Evolutionary conservation across 2,888 invertebrate genomes (phyloP).

Genomic region (Pachydiplax longipennis): DNA sequence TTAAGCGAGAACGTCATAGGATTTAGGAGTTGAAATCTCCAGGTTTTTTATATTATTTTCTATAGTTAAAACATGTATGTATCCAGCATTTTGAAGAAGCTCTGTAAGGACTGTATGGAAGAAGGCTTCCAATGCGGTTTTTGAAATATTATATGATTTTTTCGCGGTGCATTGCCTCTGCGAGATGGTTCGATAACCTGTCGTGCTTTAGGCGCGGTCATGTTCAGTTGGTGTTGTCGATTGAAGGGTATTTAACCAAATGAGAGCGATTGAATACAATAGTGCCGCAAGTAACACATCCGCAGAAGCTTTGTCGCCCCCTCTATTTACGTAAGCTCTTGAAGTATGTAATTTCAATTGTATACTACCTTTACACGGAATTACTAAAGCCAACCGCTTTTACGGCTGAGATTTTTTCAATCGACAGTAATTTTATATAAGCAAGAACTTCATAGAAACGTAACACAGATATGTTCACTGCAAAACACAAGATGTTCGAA

Average conservation of each 20-base stretch:
- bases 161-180: no score
- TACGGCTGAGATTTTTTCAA: background rate
- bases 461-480: constrained; percentile 18
- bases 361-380: background rate
- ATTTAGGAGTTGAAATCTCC: background rate
- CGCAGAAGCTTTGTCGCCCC: background rate
- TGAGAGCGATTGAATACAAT: background rate
- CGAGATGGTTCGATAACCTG: background rate
- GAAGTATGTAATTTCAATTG: background rate
- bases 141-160: no score
- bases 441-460: background rate
- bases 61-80: background rate
- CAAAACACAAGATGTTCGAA: background rate
- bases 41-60: background rate
- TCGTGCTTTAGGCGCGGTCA: background rate
- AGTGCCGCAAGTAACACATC: background rate
- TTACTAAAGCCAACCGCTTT: background rate
- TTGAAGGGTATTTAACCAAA: background rate
- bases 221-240: background rate
- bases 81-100: background rate
- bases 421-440: constrained; percentile 11
- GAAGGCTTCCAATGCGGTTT: no score
- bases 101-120: background rate
- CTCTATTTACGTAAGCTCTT: background rate
- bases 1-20: background rate